Base-by-base conservation (phyloP, 2,888 invertebrate genomes). In the Xanthia icteritia region DNA sequence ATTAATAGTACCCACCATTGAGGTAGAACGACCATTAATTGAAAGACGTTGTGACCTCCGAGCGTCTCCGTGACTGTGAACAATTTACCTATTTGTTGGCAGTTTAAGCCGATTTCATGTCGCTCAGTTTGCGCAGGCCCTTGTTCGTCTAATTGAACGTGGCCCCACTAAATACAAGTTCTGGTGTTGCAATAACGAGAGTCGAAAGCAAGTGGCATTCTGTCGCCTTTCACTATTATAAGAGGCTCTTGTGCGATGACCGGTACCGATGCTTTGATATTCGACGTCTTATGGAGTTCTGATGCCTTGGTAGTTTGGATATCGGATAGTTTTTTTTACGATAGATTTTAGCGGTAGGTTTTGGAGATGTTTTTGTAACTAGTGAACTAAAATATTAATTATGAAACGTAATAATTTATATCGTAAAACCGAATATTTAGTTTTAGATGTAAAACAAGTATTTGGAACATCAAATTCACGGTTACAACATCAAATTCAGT, bases 191-290 rank as follows among this genome's bases (percentile, higher is more conserved):
- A 88, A 87, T 77, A 79, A 61, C 70, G 80, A 81, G 89, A 89
- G 86, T 90, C 77, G 90, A 90, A 90, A 90, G 91, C 90, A 90
- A 89, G 90, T 90, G 85, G 79, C 85, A 87, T 90, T 90, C 88
- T 86, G 69, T 67, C 60, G 86, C 89, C 90, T 90, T 90, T 90
- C 90, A 90, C 90, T 88, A 73, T 80, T 77, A 76, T 66, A 82
- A 77, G 81, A 87, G 83, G n/a, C 72, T 74, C 81, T 78, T 64
- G 82, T 77, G 58, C 77, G 75, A 65, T 77, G 82, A 73, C 79
- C 70, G 75, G 77, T 75, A 72, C 65, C 15, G 36, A 69, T 74
- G 65, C 42, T 71, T 56, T 66, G 56, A 66, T 77, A 79, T 75
- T 64, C 75, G 61, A 73, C 56, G 31, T 71, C 71, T 76, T 72